Percentiles rank a stretch among this genome's conserved stretches.
phyloP scores from a whole-genome alignment of 2,888 invertebrate species.

The Aleiodes alternator region DNA sequence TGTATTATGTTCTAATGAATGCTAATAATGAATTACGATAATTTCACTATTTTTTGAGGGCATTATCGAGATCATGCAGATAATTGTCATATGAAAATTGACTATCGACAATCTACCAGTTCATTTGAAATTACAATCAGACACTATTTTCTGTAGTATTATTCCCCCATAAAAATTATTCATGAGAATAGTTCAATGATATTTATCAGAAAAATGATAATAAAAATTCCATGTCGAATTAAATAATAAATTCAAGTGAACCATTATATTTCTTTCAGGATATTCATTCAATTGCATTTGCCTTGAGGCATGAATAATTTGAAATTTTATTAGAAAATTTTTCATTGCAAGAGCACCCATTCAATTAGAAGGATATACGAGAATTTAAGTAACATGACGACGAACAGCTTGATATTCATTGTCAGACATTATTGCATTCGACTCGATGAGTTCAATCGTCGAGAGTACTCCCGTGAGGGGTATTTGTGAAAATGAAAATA shows the following conservation, averaged over 20 bases:
- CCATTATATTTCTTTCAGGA: no score
- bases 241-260: no score
- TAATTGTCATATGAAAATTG: neutral
- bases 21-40: no score
- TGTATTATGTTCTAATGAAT: no score
- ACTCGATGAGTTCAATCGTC: constrained; percentile 22
- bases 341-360: neutral
- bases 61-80: no score
- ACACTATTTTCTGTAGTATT: no score
- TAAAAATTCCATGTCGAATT: no score
- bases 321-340: constrained; percentile 7
- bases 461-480: constrained; percentile 11
- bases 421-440: constrained; percentile 30
- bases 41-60: no score
- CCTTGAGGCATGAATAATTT: neutral
- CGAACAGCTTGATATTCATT: constrained; percentile 32
- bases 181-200: no score
- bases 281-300: neutral
- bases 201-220: no score
- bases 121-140: neutral
- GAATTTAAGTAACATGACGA: neutral
- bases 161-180: no score
- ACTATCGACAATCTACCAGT: neutral
- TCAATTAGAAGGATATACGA: neutral
- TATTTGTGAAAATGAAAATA: constrained; percentile 18